phyloP scores from a whole-genome alignment of 2,797 vertebrate genomes.

The Myotis pilosus region DNA sequence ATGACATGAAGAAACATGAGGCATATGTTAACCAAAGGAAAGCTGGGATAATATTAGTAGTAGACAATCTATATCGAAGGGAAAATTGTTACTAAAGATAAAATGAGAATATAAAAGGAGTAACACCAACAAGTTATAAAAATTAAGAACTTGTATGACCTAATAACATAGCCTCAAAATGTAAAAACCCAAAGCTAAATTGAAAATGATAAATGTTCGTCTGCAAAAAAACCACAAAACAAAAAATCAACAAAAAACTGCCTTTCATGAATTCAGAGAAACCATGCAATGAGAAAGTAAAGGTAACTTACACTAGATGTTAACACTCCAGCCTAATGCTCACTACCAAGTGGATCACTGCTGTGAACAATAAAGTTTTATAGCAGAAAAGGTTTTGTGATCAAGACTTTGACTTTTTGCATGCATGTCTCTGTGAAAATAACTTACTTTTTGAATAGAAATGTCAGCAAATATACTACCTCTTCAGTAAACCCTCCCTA shows the following conservation, averaged over 20 bases:
- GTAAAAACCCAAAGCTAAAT: slow-evolving; percentile 9
- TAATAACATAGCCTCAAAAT: neutral
- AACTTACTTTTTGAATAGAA: slow-evolving; percentile 21
- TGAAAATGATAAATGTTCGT: slow-evolving; percentile 15
- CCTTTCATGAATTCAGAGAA: neutral
- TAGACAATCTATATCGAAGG: neutral
- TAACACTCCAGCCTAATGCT: slow-evolving; percentile 10
- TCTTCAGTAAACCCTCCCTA: neutral
- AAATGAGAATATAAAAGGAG: neutral
- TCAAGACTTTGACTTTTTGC: slow-evolving; percentile 14
- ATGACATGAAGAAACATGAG: neutral
- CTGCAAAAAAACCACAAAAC: neutral
- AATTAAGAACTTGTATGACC: slow-evolving; percentile 30
- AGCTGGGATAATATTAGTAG: neutral
- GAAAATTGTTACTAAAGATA: slow-evolving; percentile 44
- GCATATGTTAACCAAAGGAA: slow-evolving; percentile 6
- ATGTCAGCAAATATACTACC: neutral
- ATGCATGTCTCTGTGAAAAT: neutral
- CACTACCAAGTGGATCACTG: neutral
- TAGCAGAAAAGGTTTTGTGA: slow-evolving; percentile 22
- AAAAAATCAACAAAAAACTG: neutral
- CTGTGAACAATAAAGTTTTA: neutral
- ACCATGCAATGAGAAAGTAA: neutral
- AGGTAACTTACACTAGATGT: neutral
- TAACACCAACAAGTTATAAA: neutral